Conservation (phyloP, 1,140 invertebrate genomes). For the Achatina immaculata region DNA sequence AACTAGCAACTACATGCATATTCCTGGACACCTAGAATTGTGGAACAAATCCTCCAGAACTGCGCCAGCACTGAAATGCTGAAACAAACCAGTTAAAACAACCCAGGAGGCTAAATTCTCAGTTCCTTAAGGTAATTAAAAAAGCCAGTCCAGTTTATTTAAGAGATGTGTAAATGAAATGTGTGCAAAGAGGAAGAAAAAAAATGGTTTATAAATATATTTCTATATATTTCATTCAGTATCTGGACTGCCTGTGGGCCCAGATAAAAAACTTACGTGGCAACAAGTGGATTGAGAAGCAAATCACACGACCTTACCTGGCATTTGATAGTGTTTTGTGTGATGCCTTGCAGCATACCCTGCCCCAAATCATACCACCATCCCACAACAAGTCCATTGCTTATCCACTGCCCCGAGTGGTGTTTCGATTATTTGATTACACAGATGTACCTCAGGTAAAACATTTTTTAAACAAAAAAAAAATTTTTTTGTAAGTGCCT, state of each 20-base stretch:
- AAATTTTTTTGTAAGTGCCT: not conserved
- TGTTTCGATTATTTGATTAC: conserved; percentile 91
- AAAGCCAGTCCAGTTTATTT: no score
- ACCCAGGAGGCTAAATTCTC: no score
- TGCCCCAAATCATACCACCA: conserved; percentile 89
- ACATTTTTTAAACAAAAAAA: not conserved
- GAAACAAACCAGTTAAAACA: no score
- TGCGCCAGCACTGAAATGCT: no score
- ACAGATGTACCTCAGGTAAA: conserved; percentile 94
- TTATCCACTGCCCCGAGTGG: conserved; percentile 84
- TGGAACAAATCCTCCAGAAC: no score
- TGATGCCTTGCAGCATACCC: conserved; percentile 93
- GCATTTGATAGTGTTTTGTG: conserved; percentile 95
- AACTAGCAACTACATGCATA: no score
- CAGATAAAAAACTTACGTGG: conserved; percentile 92
- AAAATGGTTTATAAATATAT: no score
- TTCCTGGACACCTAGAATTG: no score
- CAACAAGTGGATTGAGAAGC: conserved; percentile 97
- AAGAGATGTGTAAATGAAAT: no score
- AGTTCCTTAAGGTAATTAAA: no score
- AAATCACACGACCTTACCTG: conserved; percentile 94
- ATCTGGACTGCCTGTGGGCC: conserved; percentile 96
- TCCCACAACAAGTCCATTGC: conserved; percentile 89
- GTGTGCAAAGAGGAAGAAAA: no score
- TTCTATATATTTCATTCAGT: no score